Base-by-base conservation (phyloP, 2,888 invertebrate genomes). In the Agrenia bidenticulata region DNA sequence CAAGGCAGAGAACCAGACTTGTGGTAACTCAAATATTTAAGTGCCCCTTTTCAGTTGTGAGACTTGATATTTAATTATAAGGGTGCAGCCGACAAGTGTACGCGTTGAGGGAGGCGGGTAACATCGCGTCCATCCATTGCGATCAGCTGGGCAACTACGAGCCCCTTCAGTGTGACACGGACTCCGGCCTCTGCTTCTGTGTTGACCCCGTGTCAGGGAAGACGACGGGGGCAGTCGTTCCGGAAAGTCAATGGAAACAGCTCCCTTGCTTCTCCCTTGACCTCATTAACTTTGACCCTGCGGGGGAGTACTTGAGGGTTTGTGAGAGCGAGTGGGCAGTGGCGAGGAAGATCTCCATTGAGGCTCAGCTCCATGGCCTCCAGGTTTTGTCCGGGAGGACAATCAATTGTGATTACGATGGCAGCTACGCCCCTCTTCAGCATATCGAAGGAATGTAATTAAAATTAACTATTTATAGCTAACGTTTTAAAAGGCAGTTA, bases 171-270 rank as follows among this genome's bases (percentile, higher is more conserved):
- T 77, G 77, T 57, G 74, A 77, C 57, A 64, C 55, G 15, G 73
- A 74, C 39, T 68, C 71, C 13, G 74, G 74, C 1, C 51, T 76
- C 4, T 77, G 77, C 45, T 77, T 73, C 64, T 77, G 77, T 54
- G 76, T 76, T 7, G 71, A 77, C 42, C 64, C 60, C 1, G 23
- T 53, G 13, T 71, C 74, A 4, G 76, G 76, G 2, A 61, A 66
- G 37, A 51, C 72, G 21, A 66, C 55, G 19, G 75, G 69, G 1
- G 68, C 62, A 5, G 63, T 76, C 17, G 50, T 76, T 17, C 73
- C 73, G 13, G 73, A 77, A 66, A 51, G 65, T 23, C 60, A 72
- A 49, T 75, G 73, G 73, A 70, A 66, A 50, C 39, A 53, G 37
- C 64, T 77, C 5, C 75, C 76, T 1, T 77, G 77, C 45, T 77